Conservation (phyloP, 2,888 invertebrate genomes). For the Drosophila setosimentum region DNA sequence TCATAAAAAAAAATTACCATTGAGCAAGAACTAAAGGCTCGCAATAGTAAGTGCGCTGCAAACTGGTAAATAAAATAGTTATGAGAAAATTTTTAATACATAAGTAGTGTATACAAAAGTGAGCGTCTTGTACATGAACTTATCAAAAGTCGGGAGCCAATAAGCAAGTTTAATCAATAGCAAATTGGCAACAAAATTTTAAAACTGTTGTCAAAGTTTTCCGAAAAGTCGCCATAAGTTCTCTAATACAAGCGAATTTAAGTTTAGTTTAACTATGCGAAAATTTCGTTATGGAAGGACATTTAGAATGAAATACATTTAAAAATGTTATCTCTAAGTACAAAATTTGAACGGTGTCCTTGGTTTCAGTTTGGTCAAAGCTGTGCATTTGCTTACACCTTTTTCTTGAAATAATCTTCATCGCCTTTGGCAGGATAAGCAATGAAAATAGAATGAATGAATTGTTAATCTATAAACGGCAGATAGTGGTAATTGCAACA, state of each 20-base stretch:
- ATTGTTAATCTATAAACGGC: conserved; percentile 22
- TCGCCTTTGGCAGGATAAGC: conserved; percentile 23
- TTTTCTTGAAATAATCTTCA: not conserved
- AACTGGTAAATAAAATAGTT: conserved; percentile 5
- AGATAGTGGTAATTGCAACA: conserved; percentile 48
- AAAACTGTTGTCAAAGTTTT: no score
- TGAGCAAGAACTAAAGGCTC: conserved; percentile 17
- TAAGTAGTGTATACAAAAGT: not conserved
- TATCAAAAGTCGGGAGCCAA: not conserved
- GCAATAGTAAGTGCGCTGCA: conserved; percentile 48
- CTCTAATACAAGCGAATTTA: conserved; percentile 17
- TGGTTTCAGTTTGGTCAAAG: conserved; percentile 2
- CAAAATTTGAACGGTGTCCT: not conserved
- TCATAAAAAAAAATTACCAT: conserved; percentile 64
- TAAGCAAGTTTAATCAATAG: conserved; percentile 1
- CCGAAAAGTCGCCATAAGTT: not conserved
- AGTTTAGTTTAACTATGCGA: not conserved
- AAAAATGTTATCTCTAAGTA: not conserved
- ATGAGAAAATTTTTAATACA: not conserved
- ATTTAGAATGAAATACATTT: conserved; percentile 17
- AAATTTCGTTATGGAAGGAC: not conserved
- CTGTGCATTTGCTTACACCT: conserved; percentile 1
- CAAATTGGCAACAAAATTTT: not conserved
- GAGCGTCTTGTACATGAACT: not conserved
- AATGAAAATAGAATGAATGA: conserved; percentile 38